Evolutionary conservation across 2,797 vertebrate genomes (phyloP), one percentile per base, ranked within the genome.

Genomic region (Scarus forsteni): DNA sequence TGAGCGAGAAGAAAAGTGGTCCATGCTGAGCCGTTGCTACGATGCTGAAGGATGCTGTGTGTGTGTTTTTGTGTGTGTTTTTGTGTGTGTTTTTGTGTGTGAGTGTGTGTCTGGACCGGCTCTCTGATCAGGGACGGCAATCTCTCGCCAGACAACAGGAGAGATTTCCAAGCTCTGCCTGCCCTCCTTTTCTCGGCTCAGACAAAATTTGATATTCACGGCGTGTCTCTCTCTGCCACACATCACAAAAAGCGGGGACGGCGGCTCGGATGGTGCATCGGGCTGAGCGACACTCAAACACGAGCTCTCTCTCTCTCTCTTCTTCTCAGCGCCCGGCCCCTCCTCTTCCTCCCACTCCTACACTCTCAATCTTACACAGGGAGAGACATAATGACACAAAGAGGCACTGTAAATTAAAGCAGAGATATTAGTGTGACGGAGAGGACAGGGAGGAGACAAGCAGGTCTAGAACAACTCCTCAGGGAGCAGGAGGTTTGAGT

Each of bases 201-300:
- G 11, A 53, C 4, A 10, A 73, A 82, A 88, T 88, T 88, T 88
- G 77, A 90, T 88, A 89, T 89, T 89, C 88, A 83, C 34, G 3
- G 50, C 70, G 35, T 64, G 82, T 87, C 85, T 73, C 34, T 87
- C 74, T 69, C 58, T n/a, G 38, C 52, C 75, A 68, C 78, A 77
- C 74, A 85, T 80, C 76, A 81, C 59, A 44, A 75, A 66, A 49
- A 65, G 54, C 3, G 45, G 62, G 43, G 60, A 82, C 36, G 27
- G 60, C 46, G 35, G 75, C 70, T 69, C 39, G 45, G 76, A 77
- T 88, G 84, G 67, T 71, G 86, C 86, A 83, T 73, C 70, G 70
- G 66, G 52, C 38, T 51, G 38, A 79, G 77, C 7, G 8, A 76
- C 53, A 62, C 48, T 56, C 63, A 15, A 46, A 59, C 66, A 40